Evolutionary conservation across 2,888 invertebrate species (phyloP).

Genomic region (Entomobrya multifasciata): DNA sequence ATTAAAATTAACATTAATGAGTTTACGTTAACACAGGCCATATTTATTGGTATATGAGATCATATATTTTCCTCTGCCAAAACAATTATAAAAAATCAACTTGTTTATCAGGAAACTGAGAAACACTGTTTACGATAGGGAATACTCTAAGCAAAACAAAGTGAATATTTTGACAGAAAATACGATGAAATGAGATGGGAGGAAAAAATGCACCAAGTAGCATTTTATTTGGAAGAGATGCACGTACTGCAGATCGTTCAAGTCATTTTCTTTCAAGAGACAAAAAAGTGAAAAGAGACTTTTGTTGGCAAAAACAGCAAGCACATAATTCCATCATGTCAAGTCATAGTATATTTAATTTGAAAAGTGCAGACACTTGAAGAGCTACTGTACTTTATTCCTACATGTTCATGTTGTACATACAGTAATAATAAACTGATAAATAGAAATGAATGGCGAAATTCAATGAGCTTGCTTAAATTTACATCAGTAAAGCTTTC

Average conservation of each 20-base stretch:
- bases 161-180: conserved; percentile 41
- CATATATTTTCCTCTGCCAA: background rate
- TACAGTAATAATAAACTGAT: conserved; percentile 33
- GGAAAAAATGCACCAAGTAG: conserved; percentile 8
- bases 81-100: background rate
- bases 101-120: background rate
- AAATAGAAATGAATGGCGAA: conserved; percentile 47
- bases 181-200: background rate
- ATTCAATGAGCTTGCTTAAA: conserved; percentile 73
- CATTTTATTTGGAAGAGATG: background rate
- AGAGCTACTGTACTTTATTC: background rate
- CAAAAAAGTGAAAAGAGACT: conserved; percentile 1
- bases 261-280: conserved; percentile 8
- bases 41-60: background rate
- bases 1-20: conserved; percentile 57
- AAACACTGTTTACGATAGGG: conserved; percentile 32
- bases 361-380: conserved; percentile 12
- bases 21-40: conserved; percentile 21
- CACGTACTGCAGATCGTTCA: background rate
- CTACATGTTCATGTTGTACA: too few species aligned
- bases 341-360: conserved; percentile 19
- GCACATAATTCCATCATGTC: conserved; percentile 28
- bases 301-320: background rate
- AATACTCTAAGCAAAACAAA: conserved; percentile 54
- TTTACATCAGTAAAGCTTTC: conserved; percentile 69